A percentile compares a stretch with the other conserved stretches of the same genome.
These are phyloP conservation scores for Xylota segnis DNA, from an alignment of 2,888 invertebrate species.

Conservation along the genomic window DNA sequence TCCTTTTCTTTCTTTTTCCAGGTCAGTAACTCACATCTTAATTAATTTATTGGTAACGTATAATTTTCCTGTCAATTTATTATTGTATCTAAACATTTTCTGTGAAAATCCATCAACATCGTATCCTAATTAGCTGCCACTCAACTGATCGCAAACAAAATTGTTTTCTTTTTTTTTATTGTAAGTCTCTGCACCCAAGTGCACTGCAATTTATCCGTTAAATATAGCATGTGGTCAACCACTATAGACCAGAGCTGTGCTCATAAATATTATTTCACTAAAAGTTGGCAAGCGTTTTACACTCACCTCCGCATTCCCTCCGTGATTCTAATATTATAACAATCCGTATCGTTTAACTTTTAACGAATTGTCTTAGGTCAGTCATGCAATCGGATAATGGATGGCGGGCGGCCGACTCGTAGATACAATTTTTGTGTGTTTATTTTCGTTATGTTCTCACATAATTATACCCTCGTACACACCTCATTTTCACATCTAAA, in stretches of 20 bases:
- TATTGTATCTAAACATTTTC: background rate
- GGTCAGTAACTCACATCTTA: slow-evolving; percentile 9
- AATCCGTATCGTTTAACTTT: slow-evolving; percentile 63
- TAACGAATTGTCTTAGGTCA: slow-evolving; percentile 74
- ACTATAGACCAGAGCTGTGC: slow-evolving; percentile 16
- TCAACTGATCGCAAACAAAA: slow-evolving; percentile 20
- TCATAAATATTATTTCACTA: slow-evolving; percentile 52
- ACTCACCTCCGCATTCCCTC: slow-evolving; percentile 32
- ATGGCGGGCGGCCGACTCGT: slow-evolving; percentile 10
- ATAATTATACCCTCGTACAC: slow-evolving; percentile 60
- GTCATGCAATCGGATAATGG: slow-evolving; percentile 29
- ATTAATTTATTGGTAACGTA: slow-evolving; percentile 32
- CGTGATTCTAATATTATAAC: slow-evolving; percentile 18
- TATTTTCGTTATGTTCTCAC: slow-evolving; percentile 65
- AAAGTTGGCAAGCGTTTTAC: slow-evolving; percentile 43
- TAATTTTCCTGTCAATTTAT: slow-evolving; percentile 19
- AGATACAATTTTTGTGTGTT: slow-evolving; percentile 35
- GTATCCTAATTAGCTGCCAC: slow-evolving; percentile 60
- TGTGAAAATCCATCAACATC: slow-evolving; percentile 28
- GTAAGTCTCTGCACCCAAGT: slow-evolving; percentile 44
- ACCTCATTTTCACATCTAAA: slow-evolving; percentile 55
- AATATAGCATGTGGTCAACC: slow-evolving; percentile 34
- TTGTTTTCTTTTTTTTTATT: slow-evolving; percentile 14
- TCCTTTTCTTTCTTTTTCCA: slow-evolving; percentile 19
- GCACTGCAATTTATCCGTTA: slow-evolving; percentile 37